Conservation (phyloP, 2,888 invertebrate species). For the Meganola albula region DNA sequence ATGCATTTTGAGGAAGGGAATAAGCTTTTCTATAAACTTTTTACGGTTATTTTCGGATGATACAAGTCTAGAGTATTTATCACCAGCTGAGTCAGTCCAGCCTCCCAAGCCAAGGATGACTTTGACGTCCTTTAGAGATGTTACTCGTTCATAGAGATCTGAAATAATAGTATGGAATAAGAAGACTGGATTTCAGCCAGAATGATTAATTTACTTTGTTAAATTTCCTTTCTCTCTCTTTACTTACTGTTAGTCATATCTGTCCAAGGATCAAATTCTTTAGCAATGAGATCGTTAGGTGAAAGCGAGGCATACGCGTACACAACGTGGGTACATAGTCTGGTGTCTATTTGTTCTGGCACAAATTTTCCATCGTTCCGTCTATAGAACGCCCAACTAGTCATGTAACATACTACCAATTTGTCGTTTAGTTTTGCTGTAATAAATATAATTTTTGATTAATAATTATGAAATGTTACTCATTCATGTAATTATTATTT, state of each 20-base stretch:
- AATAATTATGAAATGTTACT: no score
- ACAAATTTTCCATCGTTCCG: constrained; percentile 90
- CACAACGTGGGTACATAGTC: constrained; percentile 91
- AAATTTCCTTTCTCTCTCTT: background rate
- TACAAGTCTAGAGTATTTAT: constrained; percentile 90
- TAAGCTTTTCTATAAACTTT: constrained; percentile 83
- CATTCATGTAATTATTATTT: background rate
- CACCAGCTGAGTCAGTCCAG: constrained; percentile 94
- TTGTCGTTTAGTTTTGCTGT: constrained; percentile 59
- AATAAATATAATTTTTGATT: constrained; percentile 9
- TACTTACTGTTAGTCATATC: constrained; percentile 89
- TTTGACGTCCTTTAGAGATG: constrained; percentile 80
- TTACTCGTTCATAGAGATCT: constrained; percentile 89
- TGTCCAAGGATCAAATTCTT: constrained; percentile 91
- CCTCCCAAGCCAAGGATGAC: constrained; percentile 93
- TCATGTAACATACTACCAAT: constrained; percentile 88
- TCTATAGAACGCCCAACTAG: constrained; percentile 93
- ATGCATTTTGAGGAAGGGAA: constrained; percentile 84
- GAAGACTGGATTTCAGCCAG: no score
- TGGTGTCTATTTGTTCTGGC: constrained; percentile 88
- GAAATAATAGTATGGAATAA: no score
- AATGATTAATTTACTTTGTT: no score
- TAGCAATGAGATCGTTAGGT: constrained; percentile 85
- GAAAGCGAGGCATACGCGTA: constrained; percentile 94
- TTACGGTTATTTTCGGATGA: constrained; percentile 80